Percentiles rank a stretch among this genome's conserved stretches.
Evolutionary conservation across 2,797 vertebrate genomes (phyloP).

Genomic region (Lutjanus campechanus): DNA sequence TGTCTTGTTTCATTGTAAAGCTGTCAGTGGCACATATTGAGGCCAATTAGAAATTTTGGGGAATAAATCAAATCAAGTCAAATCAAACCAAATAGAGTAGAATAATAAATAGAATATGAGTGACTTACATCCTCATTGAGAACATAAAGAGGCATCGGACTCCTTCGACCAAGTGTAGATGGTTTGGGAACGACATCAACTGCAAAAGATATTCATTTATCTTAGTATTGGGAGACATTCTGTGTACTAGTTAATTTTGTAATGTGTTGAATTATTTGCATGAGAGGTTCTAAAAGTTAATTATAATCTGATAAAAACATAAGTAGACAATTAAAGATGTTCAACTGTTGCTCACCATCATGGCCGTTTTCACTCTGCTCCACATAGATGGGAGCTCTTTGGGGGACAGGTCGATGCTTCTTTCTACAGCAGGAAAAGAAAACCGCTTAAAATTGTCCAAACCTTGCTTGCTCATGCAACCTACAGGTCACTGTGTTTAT

Average conservation of each 20-base stretch:
- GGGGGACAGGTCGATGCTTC: conserved; percentile 89
- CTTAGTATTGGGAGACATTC: not conserved
- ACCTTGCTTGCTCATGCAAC: not conserved
- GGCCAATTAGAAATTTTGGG: not conserved
- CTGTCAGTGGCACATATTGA: not conserved
- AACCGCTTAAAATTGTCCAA: not conserved
- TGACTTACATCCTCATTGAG: conserved; percentile 93
- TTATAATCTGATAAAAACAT: not conserved
- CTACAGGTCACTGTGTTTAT: conserved; percentile 8
- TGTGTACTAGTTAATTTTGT: not conserved
- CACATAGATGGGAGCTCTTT: conserved; percentile 86
- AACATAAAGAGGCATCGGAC: conserved; percentile 93
- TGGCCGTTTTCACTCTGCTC: conserved; percentile 91
- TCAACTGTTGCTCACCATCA: conserved; percentile 86
- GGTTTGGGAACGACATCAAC: conserved; percentile 90
- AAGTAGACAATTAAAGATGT: not conserved
- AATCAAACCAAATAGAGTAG: no score
- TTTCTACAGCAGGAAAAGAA: conserved; percentile 82
- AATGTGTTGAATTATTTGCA: not conserved
- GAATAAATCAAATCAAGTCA: not conserved
- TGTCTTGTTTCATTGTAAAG: not conserved
- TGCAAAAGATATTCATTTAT: conserved; percentile 60
- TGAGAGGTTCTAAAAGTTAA: not conserved
- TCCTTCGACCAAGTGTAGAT: conserved; percentile 79
- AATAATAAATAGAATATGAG: not conserved